Percentiles rank a stretch among this genome's conserved stretches.
phyloP scores from a whole-genome alignment of 23 tunicate genomes.

The Oikopleura albicans region DNA sequence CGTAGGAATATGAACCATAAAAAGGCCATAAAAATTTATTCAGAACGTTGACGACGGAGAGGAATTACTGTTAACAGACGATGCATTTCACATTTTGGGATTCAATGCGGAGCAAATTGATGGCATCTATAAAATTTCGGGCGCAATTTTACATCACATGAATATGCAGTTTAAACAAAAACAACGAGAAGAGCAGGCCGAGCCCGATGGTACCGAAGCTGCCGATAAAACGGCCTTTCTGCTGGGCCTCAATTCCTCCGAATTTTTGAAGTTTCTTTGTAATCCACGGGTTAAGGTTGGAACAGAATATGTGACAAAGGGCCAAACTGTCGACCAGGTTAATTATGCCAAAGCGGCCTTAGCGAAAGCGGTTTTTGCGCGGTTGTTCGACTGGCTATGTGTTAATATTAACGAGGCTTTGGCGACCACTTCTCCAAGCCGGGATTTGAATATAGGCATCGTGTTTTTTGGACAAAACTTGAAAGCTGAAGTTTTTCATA shows the following conservation, averaged over 20 bases:
- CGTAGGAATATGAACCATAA: no score
- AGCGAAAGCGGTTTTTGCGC: constrained; percentile 62
- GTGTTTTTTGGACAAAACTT: no score
- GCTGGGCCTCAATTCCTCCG: constrained; percentile 65
- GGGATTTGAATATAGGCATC: no score
- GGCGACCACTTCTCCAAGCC: no score
- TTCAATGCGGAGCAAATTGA: no score
- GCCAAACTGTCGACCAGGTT: constrained; percentile 76
- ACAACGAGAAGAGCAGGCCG: no score
- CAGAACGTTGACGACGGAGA: no score
- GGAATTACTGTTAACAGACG: constrained; percentile 57
- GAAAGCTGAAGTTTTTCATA: no score
- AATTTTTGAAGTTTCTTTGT: constrained; percentile 53
- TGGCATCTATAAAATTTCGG: constrained; percentile 69
- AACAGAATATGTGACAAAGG: constrained; percentile 87
- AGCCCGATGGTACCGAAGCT: no score
- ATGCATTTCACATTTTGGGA: no score
- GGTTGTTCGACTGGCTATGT: constrained; percentile 80
- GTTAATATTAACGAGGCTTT: no score
- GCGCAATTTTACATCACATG: constrained; percentile 60
- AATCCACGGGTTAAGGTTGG: constrained; percentile 92
- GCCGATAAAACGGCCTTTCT: constrained; percentile 82
- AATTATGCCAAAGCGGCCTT: constrained; percentile 69
- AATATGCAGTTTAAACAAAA: constrained; percentile 80
- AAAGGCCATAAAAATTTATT: no score